Evolutionary conservation across 2,113 vertebrate species (phyloP).

Genomic region (Oncorhynchus keta): DNA sequence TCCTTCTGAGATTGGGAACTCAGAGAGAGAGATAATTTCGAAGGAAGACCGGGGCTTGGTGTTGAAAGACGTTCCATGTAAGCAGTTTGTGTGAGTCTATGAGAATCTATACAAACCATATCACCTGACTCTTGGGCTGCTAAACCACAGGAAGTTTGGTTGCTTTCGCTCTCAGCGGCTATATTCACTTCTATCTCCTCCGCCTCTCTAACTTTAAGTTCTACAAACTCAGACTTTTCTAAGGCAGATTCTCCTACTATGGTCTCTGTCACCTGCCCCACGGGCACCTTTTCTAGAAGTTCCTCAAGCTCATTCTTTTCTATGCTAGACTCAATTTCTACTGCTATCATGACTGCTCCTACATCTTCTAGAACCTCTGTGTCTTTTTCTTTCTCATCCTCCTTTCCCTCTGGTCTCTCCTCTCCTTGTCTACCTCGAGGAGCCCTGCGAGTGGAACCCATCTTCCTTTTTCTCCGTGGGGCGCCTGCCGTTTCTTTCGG

Average conservation of each 20-base stretch:
- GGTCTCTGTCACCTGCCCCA: background rate
- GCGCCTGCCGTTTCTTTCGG: background rate
- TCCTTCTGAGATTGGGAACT: background rate
- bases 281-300: background rate
- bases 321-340: background rate
- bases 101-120: background rate
- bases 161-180: background rate
- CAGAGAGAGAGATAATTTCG: background rate
- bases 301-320: background rate
- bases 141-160: too few species aligned
- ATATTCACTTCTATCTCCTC: background rate
- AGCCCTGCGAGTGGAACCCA: conserved; percentile 56
- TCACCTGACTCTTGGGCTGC: background rate
- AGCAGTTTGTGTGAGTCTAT: background rate
- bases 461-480: conserved; percentile 23
- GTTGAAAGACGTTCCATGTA: background rate
- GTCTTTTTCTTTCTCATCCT: background rate
- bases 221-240: background rate
- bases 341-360: background rate
- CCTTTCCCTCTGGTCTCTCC: background rate
- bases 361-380: background rate
- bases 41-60: background rate
- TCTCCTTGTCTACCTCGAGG: conserved; percentile 4
- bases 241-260: background rate
- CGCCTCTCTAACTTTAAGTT: background rate